Percentiles rank a stretch among this genome's conserved stretches.
Evolutionary conservation across 2,888 invertebrate genomes (phyloP).

Genomic region (Epistrophe eligans): DNA sequence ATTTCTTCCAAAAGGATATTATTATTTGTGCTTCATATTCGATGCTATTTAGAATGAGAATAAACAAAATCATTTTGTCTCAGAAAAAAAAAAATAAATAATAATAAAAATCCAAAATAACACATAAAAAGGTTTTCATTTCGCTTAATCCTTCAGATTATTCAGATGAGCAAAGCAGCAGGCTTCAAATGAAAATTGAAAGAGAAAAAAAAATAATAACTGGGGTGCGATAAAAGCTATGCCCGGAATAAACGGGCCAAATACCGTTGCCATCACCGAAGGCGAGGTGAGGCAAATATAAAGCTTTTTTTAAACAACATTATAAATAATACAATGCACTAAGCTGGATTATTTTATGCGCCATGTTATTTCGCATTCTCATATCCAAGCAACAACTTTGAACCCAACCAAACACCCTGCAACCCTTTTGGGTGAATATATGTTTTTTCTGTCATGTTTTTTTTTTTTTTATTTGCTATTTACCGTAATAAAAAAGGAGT

Average conservation of each 20-base stretch:
- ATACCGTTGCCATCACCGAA: slow-evolving; percentile 14
- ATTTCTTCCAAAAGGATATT: slow-evolving; percentile 33
- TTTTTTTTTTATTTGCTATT: neutral
- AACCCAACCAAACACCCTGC: slow-evolving; percentile 1
- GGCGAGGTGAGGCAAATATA: slow-evolving; percentile 62
- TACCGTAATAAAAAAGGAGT: neutral
- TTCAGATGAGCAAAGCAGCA: slow-evolving; percentile 55
- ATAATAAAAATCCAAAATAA: slow-evolving; percentile 38
- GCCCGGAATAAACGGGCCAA: slow-evolving; percentile 4
- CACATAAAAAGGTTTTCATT: slow-evolving; percentile 69
- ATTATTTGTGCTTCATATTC: slow-evolving; percentile 36
- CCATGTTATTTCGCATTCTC: slow-evolving; percentile 32
- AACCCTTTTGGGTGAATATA: slow-evolving; percentile 42
- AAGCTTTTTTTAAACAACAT: slow-evolving; percentile 65
- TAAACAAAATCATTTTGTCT: slow-evolving; percentile 39
- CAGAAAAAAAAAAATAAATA: slow-evolving; percentile 7
- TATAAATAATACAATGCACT: slow-evolving; percentile 72
- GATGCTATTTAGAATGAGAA: slow-evolving; percentile 34
- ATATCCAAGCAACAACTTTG: neutral
- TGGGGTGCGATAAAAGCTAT: slow-evolving; percentile 35
- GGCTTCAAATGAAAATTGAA: slow-evolving; percentile 37
- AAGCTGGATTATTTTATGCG: slow-evolving; percentile 70
- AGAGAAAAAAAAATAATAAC: slow-evolving; percentile 28
- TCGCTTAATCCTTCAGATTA: slow-evolving; percentile 70
- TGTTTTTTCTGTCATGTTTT: neutral